A percentile compares a stretch with the other conserved stretches of the same genome.
These are phyloP conservation scores for Pseudomugil gertrudae DNA, from an alignment of 2,797 vertebrate genomes.

Conservation along the genomic window DNA sequence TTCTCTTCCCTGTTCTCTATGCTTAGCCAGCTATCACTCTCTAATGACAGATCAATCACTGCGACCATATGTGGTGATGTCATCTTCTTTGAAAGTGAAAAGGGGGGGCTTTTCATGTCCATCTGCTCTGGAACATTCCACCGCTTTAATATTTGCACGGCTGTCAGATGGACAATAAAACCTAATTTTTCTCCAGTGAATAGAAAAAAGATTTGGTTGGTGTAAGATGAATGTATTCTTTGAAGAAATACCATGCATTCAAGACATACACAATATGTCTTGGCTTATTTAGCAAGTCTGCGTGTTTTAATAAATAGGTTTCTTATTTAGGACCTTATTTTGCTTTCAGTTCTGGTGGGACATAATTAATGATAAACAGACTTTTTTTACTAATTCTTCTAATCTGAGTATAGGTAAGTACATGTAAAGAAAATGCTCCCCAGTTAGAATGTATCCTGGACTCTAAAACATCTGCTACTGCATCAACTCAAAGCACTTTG, in stretches of 20 bases:
- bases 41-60: constrained; percentile 74
- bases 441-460: not conserved
- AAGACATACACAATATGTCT: constrained; percentile 2
- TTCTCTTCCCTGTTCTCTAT: constrained; percentile 39
- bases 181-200: constrained; percentile 43
- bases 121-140: constrained; percentile 80
- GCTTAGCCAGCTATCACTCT: constrained; percentile 61
- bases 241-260: constrained; percentile 25
- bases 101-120: constrained; percentile 61
- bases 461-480: not conserved
- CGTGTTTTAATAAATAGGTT: not conserved
- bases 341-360: not conserved
- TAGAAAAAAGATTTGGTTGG: constrained; percentile 12
- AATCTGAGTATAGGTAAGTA: not conserved
- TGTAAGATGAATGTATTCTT: constrained; percentile 37
- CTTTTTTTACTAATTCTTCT: not conserved
- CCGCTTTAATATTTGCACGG: constrained; percentile 77
- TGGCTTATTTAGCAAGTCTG: constrained; percentile 1
- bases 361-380: not conserved
- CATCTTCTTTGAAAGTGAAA: constrained; percentile 69
- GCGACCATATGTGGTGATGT: constrained; percentile 77
- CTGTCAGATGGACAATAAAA: constrained; percentile 73
- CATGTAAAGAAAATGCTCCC: not conserved
- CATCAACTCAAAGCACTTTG: not conserved
- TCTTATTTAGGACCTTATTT: not conserved